Evolutionary conservation across 2,113 vertebrate species (phyloP).

Genomic region (Python bivittatus): DNA sequence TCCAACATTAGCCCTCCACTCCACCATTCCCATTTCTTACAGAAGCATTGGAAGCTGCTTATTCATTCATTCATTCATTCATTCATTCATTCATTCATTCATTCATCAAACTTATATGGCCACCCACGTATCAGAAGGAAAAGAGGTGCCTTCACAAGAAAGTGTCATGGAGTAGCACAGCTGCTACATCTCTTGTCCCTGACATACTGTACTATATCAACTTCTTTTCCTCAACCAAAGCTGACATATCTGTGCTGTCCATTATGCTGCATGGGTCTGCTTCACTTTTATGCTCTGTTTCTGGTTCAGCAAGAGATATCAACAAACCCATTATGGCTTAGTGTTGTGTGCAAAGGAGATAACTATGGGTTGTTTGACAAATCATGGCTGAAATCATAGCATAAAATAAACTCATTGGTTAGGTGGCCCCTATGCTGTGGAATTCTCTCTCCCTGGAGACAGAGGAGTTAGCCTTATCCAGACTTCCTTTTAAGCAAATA

Average conservation of each 20-base stretch:
- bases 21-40: neutral
- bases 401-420: neutral
- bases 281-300: neutral
- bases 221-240: neutral
- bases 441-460: neutral
- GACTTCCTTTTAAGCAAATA: neutral
- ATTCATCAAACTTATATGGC: neutral
- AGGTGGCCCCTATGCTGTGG: neutral
- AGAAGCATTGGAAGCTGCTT: neutral
- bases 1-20: neutral
- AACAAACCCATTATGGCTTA: neutral
- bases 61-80: neutral
- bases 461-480: neutral
- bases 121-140: neutral
- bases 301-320: neutral
- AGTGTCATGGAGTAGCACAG: neutral
- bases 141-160: neutral
- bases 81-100: neutral
- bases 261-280: neutral
- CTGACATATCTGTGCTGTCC: neutral
- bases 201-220: neutral
- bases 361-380: neutral
- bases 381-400: neutral
- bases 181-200: neutral
- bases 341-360: neutral